A percentile compares a stretch with the other conserved stretches of the same genome.
Evolutionary conservation across 2,113 vertebrate genomes (phyloP).

Genomic region (Euleptes europaea): DNA sequence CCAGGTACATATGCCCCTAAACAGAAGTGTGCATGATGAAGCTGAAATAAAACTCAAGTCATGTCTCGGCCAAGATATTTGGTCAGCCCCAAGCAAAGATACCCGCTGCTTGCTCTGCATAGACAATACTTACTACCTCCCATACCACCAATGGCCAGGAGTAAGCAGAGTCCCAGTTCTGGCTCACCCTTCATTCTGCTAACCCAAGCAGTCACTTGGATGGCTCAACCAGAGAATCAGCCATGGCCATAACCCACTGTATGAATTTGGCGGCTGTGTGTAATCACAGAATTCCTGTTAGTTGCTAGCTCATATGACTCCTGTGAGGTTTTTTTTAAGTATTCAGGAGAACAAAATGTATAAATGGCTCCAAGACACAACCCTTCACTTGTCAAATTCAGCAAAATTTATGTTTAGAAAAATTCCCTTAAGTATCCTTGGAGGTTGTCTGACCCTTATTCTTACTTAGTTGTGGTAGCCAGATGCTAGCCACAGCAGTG

Average conservation of each 20-base stretch:
- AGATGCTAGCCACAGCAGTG: slow-evolving; percentile 59
- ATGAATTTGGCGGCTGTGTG: neutral
- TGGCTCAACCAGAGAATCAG: too few species aligned
- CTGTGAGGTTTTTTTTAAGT: neutral
- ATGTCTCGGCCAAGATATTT: too few species aligned
- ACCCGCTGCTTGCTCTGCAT: too few species aligned
- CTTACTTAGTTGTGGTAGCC: slow-evolving; percentile 52
- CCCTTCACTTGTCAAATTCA: neutral
- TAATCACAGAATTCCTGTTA: neutral
- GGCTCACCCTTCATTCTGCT: too few species aligned
- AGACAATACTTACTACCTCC: too few species aligned
- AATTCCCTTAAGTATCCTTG: slow-evolving; percentile 28
- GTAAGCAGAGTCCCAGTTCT: too few species aligned
- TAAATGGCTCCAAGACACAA: neutral
- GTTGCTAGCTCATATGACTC: neutral
- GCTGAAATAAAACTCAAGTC: neutral
- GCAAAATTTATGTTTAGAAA: slow-evolving; percentile 11
- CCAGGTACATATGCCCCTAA: neutral
- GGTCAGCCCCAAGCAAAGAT: too few species aligned
- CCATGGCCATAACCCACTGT: neutral
- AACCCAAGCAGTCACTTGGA: too few species aligned
- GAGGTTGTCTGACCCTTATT: slow-evolving; percentile 30
- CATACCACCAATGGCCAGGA: too few species aligned
- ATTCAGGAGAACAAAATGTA: neutral
- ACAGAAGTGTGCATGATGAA: neutral